These are phyloP conservation scores for Phaedon cochleariae DNA, from an alignment of 2,888 invertebrate genomes.

Conservation along the genomic window DNA sequence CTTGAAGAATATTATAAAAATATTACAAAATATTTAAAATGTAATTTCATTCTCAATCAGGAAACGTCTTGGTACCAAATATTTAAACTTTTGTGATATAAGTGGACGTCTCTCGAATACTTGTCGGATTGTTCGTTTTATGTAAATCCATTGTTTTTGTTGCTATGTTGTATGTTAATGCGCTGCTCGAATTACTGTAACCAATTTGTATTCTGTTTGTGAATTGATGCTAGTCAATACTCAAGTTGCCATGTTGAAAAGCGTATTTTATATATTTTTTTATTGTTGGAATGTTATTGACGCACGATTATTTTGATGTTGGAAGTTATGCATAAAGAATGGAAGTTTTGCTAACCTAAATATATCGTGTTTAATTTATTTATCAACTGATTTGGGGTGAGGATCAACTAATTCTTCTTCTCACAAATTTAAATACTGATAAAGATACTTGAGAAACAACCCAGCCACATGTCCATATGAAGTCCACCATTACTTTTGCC, in stretches of 20 bases:
- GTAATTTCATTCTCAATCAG: too few species aligned
- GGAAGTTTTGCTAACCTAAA: too few species aligned
- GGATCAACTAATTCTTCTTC: too few species aligned
- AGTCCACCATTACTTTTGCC: neutral
- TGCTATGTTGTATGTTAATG: neutral
- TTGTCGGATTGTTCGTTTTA: neutral
- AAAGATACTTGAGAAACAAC: too few species aligned
- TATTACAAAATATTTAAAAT: too few species aligned
- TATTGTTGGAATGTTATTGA: slow-evolving; percentile 6
- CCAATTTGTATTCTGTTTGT: neutral
- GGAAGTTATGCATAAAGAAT: too few species aligned
- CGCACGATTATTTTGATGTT: too few species aligned
- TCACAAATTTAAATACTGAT: too few species aligned
- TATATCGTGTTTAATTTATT: neutral
- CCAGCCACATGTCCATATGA: neutral
- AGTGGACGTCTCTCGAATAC: neutral
- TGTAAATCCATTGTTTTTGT: neutral
- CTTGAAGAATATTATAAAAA: too few species aligned
- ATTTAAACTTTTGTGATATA: neutral
- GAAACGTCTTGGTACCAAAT: neutral
- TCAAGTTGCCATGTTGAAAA: slow-evolving; percentile 11
- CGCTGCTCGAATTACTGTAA: neutral
- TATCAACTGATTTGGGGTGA: neutral
- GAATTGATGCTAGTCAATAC: slow-evolving; percentile 10
- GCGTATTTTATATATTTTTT: slow-evolving; percentile 8